Conservation (phyloP, 2,113 vertebrate species). For the Macroglossus sobrinus region DNA sequence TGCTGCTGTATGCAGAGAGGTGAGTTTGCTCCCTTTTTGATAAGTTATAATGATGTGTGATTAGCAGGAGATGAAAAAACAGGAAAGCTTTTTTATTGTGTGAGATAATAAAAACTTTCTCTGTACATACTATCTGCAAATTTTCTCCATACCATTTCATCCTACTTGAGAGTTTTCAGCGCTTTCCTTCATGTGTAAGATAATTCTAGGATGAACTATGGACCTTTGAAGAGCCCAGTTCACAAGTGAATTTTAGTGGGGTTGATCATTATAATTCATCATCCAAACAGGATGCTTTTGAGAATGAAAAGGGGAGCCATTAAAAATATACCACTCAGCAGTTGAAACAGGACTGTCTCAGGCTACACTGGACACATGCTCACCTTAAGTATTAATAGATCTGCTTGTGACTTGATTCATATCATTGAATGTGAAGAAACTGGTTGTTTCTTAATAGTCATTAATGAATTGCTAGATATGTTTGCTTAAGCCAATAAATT, state of each 20-base stretch:
- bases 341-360: not conserved
- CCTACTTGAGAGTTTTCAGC: not conserved
- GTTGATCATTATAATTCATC: not conserved
- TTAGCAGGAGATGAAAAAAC: not conserved
- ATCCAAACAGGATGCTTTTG: not conserved
- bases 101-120: not conserved
- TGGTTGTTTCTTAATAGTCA: not conserved
- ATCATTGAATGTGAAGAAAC: not conserved
- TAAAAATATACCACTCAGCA: not conserved
- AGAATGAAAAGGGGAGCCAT: not conserved
- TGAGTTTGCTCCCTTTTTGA: constrained; percentile 65
- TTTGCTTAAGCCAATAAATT: constrained; percentile 8
- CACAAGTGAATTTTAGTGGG: not conserved
- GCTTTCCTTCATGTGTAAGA: not conserved
- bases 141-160: not conserved
- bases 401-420: not conserved
- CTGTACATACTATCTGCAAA: not conserved
- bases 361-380: not conserved
- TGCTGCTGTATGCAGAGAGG: constrained; percentile 98
- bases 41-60: not conserved
- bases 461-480: not conserved
- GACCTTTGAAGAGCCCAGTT: not conserved
- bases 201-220: not conserved
- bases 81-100: not conserved
- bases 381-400: not conserved